Evolutionary conservation across 2,888 invertebrate genomes (phyloP), one percentile per base, ranked within the genome.

Genomic region (Eilema griseolum): DNA sequence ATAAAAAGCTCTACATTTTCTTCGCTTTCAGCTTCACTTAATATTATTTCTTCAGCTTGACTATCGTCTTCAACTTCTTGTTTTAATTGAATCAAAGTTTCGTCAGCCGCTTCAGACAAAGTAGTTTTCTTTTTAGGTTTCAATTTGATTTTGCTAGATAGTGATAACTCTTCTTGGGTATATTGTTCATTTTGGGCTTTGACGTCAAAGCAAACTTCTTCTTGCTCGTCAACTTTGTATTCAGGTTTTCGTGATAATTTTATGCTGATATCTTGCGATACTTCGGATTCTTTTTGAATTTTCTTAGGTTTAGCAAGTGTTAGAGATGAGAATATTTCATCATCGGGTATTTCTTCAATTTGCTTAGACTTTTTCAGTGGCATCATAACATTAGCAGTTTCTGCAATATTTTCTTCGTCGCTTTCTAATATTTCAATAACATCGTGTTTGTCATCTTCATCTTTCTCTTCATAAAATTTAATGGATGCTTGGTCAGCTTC

Each of bases 401-500:
- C 82, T 1, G 96, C 90, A 33, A 90, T 90, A 61, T 91, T 92
- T 74, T 96, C 96, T 73, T 93, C 92, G 70, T 95, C 91, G 81
- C 95, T 95, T 76, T 93, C 93, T 60, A 91, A 84, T 52, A 95
- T 88, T 90, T 96, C 96, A 56, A 95, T 90, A n/a, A 93, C 79
- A 77, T 95, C 93, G 1, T 94, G 74, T 71, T 69, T 90, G 2
- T 86, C 89, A 11, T 87, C 85, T 61, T 87, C 89, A 60, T 88
- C 87, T 69, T 83, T 85, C 70, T 96, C 96, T 80, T 96, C 96
- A 75, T 96, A 96, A 83, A 94, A 93, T 82, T 96, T 96, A 59
- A 98, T 97, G 1, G 97, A 97, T 73, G 97, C 96, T 94, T 98
- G 98, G 70, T 97, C 97, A 24, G 97, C 96, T 92, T 97, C 98